A percentile compares a stretch with the other conserved stretches of the same genome.
phyloP scores from a whole-genome alignment of 2,113 vertebrate species.

The Hassar affinis region DNA sequence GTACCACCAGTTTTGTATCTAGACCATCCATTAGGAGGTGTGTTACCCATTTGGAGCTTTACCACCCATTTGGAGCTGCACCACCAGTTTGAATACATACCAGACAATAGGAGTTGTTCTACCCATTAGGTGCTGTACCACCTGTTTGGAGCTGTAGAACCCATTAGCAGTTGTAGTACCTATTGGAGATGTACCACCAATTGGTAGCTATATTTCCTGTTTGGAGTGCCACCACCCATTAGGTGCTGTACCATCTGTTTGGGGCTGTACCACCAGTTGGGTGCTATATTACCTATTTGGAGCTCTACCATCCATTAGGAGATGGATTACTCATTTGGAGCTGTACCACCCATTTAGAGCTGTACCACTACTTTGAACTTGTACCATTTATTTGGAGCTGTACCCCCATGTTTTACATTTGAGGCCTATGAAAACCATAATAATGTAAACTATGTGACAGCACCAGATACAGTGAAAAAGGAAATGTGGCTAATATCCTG shows the following conservation, averaged over 20 bases:
- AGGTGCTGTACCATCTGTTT: too few species aligned
- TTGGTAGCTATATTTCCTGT: not conserved
- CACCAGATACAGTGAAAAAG: not conserved
- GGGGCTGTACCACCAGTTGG: not conserved
- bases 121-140: not conserved
- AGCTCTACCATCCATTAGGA: not conserved
- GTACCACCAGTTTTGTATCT: not conserved
- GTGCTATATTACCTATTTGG: not conserved
- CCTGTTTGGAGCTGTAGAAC: not conserved
- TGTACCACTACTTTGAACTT: not conserved
- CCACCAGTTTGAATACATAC: not conserved
- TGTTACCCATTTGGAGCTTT: not conserved
- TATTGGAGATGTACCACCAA: too few species aligned
- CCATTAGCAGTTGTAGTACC: not conserved
- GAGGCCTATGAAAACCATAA: not conserved
- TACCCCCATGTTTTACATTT: not conserved
- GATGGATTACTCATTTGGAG: not conserved
- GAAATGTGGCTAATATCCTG: not conserved
- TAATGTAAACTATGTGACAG: not conserved
- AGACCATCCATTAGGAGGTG: not conserved
- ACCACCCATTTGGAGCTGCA: not conserved
- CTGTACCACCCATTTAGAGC: not conserved
- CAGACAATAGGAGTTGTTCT: not conserved
- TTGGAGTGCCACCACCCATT: too few species aligned
- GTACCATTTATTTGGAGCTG: not conserved